Evolutionary conservation across 1,140 invertebrate genomes (phyloP), one percentile per base, ranked within the genome.

Genomic region (Drosophila grimshawi): DNA sequence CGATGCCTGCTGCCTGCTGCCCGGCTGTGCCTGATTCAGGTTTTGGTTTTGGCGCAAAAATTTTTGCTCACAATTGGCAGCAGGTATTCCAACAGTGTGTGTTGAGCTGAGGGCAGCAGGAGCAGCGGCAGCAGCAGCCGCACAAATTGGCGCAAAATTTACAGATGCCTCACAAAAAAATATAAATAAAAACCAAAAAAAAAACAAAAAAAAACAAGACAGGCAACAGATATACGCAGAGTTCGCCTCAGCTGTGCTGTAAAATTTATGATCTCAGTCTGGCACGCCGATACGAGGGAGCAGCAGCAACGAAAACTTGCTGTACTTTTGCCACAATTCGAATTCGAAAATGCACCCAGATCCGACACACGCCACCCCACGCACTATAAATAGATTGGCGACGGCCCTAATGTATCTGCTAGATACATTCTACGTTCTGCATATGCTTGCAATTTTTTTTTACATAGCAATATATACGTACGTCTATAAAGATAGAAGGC

Each of bases 41-140:
- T 86, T 86, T 88, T 88, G 83, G 71, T 88, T 88, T 88, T 86
- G 83, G 82, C 82, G 82, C 82, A 86, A 86, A 86, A 82, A 73
- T 81, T 67, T 73, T 76, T 73, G 83, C 82, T 86, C 82, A 86
- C 88, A 82, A 88, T 85, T 77, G 76, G 68, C 71, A 81, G 78
- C 82, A 88, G 83, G 80, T 85, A 83, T 85, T 76, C 60, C 49
- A 66, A 33, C 19, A 64, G 33, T 8, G 46, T 68, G 53, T 56
- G 62, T 61, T 55, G 39, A 45, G 56, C 46, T 33, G 59, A 53
- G 62, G 67, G 59, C 10, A 29, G 19, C 19, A 19, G 65, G 57
- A 60, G 71, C 56, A 48, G 41, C 63, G 62, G 61, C 70, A 76
- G 67, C 80, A 48, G 80, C 81, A 77, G 81, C 81, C 79, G 67